These are phyloP conservation scores for Brachionus paranguensis DNA, from an alignment of 1,140 invertebrate genomes.

Conservation along the genomic window DNA sequence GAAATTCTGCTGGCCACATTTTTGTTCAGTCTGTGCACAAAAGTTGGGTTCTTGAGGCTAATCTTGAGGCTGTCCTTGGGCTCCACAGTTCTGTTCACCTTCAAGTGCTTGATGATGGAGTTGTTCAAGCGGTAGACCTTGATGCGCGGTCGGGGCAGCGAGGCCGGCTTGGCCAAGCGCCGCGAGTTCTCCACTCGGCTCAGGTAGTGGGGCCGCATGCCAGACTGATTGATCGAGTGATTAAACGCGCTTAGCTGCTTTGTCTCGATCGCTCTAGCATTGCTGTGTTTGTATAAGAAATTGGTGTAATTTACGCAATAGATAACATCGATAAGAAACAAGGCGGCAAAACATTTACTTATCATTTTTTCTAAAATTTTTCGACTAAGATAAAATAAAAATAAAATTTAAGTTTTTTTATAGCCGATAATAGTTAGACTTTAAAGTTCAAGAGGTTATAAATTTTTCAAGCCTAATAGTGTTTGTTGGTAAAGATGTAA, in stretches of 20 bases:
- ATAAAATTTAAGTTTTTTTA: background rate
- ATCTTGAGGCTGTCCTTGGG: background rate
- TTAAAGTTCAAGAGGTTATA: conserved; percentile 38
- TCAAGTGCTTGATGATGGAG: background rate
- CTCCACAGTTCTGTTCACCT: background rate
- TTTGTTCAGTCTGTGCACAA: background rate
- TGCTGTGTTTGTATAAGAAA: background rate
- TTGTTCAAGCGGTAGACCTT: conserved; percentile 22
- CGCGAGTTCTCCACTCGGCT: background rate
- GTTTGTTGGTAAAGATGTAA: background rate
- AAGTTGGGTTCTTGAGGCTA: background rate
- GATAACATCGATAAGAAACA: background rate
- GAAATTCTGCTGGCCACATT: background rate
- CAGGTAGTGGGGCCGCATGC: background rate
- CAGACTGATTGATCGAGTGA: background rate
- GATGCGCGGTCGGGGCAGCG: background rate
- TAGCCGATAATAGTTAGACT: conserved; percentile 11
- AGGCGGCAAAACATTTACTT: background rate
- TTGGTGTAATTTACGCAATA: background rate
- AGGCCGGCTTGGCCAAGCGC: background rate
- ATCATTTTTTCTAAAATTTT: background rate
- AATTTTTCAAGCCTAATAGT: background rate
- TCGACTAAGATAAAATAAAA: background rate
- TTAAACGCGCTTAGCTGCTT: background rate
- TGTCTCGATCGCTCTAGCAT: background rate